Evolutionary conservation across 2,888 invertebrate genomes (phyloP), one percentile per base, ranked within the genome.

Genomic region (Exephanes ischioxanthus): DNA sequence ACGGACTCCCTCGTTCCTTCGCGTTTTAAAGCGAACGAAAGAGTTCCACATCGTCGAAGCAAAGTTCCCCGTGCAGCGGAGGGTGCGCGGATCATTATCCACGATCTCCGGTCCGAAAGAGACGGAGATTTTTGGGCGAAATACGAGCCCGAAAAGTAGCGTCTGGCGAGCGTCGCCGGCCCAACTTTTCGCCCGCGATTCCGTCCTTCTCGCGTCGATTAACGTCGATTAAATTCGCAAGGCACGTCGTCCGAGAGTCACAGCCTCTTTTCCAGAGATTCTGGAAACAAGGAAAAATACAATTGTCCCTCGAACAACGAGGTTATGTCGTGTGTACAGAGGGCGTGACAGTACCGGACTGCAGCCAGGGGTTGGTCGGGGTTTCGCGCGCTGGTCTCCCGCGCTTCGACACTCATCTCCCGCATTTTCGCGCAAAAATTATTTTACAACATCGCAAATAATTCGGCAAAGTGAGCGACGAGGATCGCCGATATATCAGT

Each of bases 301-400:
- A 26, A 58, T 58, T 26, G 14, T 26, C 11, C 58, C 58, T 26
- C 22, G 11, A 58, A 26, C 22, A 26, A 26, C 58, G 58, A 58
- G 58, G 58, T 58, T 93, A 93, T 93, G 92, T 91, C 87, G 84
- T 89, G 88, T 88, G 88, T 92, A 92, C 91, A 93, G 93, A 93
- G 93, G 93, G 93, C 93, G 93, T 92, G 88, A 91, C 90, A 87
- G 91, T 90, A 83, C 87, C 89, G 87, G 86, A 89, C 84, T 89
- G 88, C 89, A 87, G 86, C 86, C 91, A 92, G 91, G 93, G 93
- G 93, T 93, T 93, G 93, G 92, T 92, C 92, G 88, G 89, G 85
- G 88, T 91, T 93, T 93, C 92, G 93, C 93, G 93, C 93, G 93
- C 92, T 91, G 89, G 87, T 88, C 90, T 93, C 93, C 93, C 93